Conservation (phyloP, 2,888 invertebrate species). For the Mystacides longicornis region DNA sequence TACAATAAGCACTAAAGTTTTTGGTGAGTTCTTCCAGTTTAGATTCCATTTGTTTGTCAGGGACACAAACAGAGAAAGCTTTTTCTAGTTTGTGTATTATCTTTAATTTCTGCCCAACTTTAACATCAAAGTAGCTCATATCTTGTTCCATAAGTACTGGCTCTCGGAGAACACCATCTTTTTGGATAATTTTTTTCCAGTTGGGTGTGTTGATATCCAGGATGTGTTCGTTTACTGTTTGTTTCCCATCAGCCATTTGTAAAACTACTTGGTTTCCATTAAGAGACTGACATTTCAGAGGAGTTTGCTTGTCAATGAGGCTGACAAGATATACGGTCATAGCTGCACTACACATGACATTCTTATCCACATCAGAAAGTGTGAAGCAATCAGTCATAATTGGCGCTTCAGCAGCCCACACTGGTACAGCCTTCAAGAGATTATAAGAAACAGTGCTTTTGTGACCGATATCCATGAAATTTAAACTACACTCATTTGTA, state of each 20-base stretch:
- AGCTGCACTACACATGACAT: not conserved
- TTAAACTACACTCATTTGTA: not conserved
- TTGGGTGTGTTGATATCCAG: not conserved
- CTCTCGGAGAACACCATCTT: not conserved
- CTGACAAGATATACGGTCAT: not conserved
- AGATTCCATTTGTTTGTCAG: not conserved
- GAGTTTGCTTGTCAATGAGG: not conserved
- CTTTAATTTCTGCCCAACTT: not conserved
- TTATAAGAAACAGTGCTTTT: not conserved
- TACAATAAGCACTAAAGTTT: not conserved
- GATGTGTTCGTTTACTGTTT: not conserved
- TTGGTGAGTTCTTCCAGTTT: not conserved
- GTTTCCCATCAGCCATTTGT: not conserved
- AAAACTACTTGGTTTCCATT: not conserved
- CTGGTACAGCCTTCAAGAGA: not conserved
- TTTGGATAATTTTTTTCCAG: not conserved
- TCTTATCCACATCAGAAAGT: not conserved
- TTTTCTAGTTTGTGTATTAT: not conserved
- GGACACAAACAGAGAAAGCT: not conserved
- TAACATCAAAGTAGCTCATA: not conserved
- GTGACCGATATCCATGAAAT: not conserved
- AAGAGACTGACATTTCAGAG: not conserved
- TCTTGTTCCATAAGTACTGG: not conserved
- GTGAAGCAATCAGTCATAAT: not conserved
- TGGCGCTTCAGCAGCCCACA: not conserved